Evolutionary conservation across 2,797 vertebrate genomes (phyloP), one percentile per base, ranked within the genome.

Genomic region (Rallus crepitans): DNA sequence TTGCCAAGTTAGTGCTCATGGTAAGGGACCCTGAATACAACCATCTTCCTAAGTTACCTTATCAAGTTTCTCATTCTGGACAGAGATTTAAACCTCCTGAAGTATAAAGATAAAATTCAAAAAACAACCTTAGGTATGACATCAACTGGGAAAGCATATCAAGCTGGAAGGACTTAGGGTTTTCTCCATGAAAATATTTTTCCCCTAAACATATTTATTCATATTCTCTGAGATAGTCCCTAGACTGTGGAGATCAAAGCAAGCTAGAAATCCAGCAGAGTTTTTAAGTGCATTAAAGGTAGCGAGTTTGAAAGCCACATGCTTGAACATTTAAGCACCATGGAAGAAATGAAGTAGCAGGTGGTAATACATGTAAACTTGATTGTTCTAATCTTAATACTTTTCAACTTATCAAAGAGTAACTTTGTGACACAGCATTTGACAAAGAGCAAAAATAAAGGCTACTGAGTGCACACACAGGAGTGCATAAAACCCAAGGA

Each of bases 121-220:
- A 94, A 90, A 70, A 9, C 21, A 87, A 27, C 52, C 39, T 68
- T 63, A 79, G 3, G 4, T 73, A 64, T 80, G 35, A 77, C 37
- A 61, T 81, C 57, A 91, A 21, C 69, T 78, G 47, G 37, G 48
- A 93, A 82, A 33, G 31, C 31, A 68, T 84, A 93, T 66, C 35
- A 75, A 91, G 48, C 42, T 85, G 75, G 82, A 91, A 93, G 65
- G 50, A 94, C 33, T 87, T 30, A 68, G 71, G 66, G 19, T 53
- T 92, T 94, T 94, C 78, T 93, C 79, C 82, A 87, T 92, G 79
- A 87, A 94, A 95, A 87, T 86, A 39, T 78, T 92, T 95, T 91
- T 53, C 53, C 57, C 50, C 64, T 91, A 61, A 75, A 92, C 39
- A 55, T 52, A 68, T 77, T 78, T 83, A 73, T 80, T 95, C 95